Evolutionary conservation across 2,113 vertebrate genomes (phyloP).

Genomic region (Numenius arquata): DNA sequence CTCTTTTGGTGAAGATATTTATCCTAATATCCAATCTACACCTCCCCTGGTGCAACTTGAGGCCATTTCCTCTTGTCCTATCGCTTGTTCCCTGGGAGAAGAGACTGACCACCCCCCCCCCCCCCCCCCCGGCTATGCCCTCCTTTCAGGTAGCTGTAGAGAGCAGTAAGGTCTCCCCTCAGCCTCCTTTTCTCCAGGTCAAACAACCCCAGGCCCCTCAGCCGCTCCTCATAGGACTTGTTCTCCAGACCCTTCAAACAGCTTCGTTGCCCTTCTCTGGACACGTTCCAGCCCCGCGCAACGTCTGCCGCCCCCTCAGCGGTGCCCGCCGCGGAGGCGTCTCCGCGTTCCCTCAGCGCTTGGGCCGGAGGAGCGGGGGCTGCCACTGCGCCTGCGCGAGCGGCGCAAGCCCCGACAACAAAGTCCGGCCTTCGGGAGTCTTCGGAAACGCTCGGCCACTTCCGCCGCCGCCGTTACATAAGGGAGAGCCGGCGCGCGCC

Average conservation of each 20-base stretch:
- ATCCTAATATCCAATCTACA: not conserved
- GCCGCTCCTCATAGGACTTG: not conserved
- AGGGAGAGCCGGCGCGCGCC: not conserved
- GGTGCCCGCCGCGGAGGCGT: not conserved
- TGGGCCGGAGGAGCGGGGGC: fast-evolving
- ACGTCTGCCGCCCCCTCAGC: too few species aligned
- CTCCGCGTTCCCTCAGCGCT: not conserved
- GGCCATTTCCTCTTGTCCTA: not conserved
- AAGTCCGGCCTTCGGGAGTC: not conserved
- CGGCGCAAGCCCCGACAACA: not conserved
- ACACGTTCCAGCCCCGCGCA: too few species aligned
- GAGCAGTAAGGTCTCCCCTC: too few species aligned
- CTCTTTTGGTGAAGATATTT: not conserved
- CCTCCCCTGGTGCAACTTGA: not conserved
- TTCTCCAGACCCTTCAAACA: not conserved
- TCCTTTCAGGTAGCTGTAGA: not conserved
- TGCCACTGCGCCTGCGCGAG: not conserved
- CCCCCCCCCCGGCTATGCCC: not conserved
- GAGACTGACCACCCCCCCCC: too few species aligned
- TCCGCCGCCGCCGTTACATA: slow-evolving; percentile 24
- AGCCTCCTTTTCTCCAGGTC: not conserved
- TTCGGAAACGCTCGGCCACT: not conserved
- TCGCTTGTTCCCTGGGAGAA: not conserved
- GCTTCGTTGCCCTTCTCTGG: not conserved
- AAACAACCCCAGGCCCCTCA: too few species aligned